Evolutionary conservation across 1,140 invertebrate genomes (phyloP).

Genomic region (Cheumatopsyche charites): DNA sequence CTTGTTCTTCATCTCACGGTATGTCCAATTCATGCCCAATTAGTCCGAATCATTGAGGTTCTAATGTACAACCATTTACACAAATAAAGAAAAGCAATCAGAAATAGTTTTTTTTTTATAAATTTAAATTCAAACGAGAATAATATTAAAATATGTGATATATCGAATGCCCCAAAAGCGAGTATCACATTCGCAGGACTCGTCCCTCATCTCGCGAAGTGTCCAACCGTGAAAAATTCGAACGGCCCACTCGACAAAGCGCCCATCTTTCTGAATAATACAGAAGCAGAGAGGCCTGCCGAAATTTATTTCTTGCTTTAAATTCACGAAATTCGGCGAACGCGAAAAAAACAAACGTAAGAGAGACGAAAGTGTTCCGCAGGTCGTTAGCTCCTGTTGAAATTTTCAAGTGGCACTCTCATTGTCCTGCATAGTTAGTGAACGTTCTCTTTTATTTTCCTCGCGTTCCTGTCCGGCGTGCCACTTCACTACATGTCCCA

Average conservation of each 20-base stretch:
- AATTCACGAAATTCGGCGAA: constrained; percentile 18
- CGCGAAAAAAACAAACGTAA: constrained; percentile 2
- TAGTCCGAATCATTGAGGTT: too few species aligned
- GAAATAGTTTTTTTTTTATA: too few species aligned
- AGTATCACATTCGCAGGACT: too few species aligned
- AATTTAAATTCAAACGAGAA: too few species aligned
- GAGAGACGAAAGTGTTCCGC: constrained; percentile 25
- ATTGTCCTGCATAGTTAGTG: constrained; percentile 38
- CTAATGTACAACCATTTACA: too few species aligned
- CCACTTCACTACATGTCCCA: constrained; percentile 8
- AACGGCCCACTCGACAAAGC: neutral
- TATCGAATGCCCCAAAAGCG: too few species aligned
- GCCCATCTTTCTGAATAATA: constrained; percentile 8
- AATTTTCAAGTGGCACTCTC: constrained; percentile 35
- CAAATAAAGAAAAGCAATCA: too few species aligned
- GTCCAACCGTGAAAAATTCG: neutral
- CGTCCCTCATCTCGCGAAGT: too few species aligned
- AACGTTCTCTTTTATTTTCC: constrained; percentile 32
- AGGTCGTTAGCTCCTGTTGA: constrained; percentile 37
- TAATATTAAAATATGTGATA: too few species aligned
- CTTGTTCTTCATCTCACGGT: too few species aligned
- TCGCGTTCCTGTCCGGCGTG: constrained; percentile 21
- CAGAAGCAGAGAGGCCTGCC: neutral
- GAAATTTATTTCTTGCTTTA: constrained; percentile 25
- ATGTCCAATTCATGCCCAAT: too few species aligned